These are phyloP conservation scores for Scaptomyza montana DNA, from an alignment of 1,140 invertebrate genomes.

Conservation along the genomic window DNA sequence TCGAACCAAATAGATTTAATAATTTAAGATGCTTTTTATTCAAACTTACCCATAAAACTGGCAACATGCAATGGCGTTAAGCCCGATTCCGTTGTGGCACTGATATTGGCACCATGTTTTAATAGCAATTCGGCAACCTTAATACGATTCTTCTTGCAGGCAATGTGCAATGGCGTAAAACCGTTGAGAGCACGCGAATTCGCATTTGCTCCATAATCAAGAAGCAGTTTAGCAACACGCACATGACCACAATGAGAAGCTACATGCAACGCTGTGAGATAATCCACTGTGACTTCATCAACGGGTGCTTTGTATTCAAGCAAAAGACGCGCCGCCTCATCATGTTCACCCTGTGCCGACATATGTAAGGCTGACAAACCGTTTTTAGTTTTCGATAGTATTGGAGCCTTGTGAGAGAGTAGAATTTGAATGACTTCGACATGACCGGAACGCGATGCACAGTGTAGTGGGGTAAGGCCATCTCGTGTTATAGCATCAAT, in stretches of 20 bases:
- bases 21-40: too few species aligned
- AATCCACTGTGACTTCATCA: slow-evolving; percentile 99
- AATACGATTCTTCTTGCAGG: slow-evolving; percentile 99
- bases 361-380: slow-evolving; percentile 95
- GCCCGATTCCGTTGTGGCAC: slow-evolving; percentile 90
- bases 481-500: slow-evolving; percentile 98
- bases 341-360: slow-evolving; percentile 98
- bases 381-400: slow-evolving; percentile 99
- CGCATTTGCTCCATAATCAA: slow-evolving; percentile 97
- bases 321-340: slow-evolving; percentile 96
- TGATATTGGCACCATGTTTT: slow-evolving; percentile 95
- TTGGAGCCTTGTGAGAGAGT: slow-evolving; percentile 95
- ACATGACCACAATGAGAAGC: slow-evolving; percentile 98
- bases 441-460: slow-evolving; percentile 98
- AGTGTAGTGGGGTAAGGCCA: slow-evolving; percentile 95
- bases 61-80: slow-evolving; percentile 98
- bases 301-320: slow-evolving; percentile 97
- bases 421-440: slow-evolving; percentile 97
- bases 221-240: slow-evolving; percentile 94
- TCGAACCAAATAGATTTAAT: too few species aligned
- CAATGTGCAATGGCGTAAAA: slow-evolving; percentile 99
- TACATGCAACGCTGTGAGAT: slow-evolving; percentile 98
- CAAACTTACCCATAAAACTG: slow-evolving; percentile 93
- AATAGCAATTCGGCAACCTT: slow-evolving; percentile 96
- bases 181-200: slow-evolving; percentile 98